Conservation (phyloP, 2,888 invertebrate species). For the Amiota communis region DNA sequence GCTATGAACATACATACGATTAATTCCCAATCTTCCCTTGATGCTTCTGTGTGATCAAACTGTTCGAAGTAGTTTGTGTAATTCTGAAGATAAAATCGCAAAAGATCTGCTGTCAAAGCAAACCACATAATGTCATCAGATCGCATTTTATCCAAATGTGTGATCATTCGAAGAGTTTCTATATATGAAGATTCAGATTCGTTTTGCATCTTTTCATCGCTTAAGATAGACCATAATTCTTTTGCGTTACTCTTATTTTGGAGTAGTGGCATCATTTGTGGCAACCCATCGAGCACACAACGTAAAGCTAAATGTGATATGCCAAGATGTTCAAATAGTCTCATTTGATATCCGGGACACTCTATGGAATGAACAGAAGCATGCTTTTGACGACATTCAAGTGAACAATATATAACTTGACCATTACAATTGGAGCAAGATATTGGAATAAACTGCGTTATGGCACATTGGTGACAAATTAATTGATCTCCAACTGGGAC, state of each 20-base stretch:
- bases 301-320: conserved; percentile 81
- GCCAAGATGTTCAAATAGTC: conserved; percentile 75
- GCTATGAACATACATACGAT: conserved; percentile 62
- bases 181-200: conserved; percentile 38
- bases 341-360: conserved; percentile 79
- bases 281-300: conserved; percentile 77
- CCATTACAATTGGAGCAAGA: conserved; percentile 81
- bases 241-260: conserved; percentile 1
- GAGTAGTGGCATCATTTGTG: conserved; percentile 74
- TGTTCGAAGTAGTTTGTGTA: conserved; percentile 79
- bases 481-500: conserved; percentile 76
- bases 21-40: conserved; percentile 70
- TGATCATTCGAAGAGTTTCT: conserved; percentile 71
- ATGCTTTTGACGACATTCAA: conserved; percentile 77
- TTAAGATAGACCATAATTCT: conserved; percentile 55
- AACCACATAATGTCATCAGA: conserved; percentile 73
- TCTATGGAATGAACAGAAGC: conserved; percentile 80
- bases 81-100: conserved; percentile 78
- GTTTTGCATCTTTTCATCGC: neutral
- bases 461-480: conserved; percentile 85
- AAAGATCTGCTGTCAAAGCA: conserved; percentile 75
- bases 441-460: conserved; percentile 76
- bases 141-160: conserved; percentile 82
- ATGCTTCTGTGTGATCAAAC: conserved; percentile 68
- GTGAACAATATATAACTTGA: conserved; percentile 80